Evolutionary conservation across 2,113 vertebrate genomes (phyloP).

Genomic region (Rostratula benghalensis): DNA sequence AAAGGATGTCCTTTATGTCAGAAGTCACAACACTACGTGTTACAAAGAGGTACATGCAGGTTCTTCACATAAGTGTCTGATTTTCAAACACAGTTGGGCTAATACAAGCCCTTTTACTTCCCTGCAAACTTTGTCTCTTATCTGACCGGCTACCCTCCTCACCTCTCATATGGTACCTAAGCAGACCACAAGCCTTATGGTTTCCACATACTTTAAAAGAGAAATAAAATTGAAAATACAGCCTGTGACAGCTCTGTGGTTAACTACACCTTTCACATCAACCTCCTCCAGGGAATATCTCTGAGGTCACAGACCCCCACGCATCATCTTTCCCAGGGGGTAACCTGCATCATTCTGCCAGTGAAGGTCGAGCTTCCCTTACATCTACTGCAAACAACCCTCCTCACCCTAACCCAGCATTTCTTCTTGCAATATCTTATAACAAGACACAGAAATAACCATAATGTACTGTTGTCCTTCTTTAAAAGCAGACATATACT

Average conservation of each 20-base stretch:
- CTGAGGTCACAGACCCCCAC: rapidly evolving
- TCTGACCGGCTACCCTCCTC: neutral
- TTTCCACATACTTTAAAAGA: neutral
- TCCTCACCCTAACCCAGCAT: rapidly evolving
- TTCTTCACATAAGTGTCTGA: neutral
- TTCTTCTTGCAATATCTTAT: neutral
- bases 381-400: neutral
- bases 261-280: neutral
- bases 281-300: neutral
- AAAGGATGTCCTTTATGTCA: neutral
- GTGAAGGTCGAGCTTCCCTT: neutral
- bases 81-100: neutral
- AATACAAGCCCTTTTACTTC: neutral
- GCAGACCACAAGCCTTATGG: neutral
- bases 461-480: neutral
- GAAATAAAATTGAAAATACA: neutral
- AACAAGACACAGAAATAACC: neutral
- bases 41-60: neutral
- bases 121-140: neutral
- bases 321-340: neutral
- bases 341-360: no score
- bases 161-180: neutral
- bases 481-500: neutral
- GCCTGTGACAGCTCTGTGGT: neutral
- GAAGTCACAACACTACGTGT: neutral